Base-by-base conservation (phyloP, 2,888 invertebrate genomes). In the Girardia tigrina region DNA sequence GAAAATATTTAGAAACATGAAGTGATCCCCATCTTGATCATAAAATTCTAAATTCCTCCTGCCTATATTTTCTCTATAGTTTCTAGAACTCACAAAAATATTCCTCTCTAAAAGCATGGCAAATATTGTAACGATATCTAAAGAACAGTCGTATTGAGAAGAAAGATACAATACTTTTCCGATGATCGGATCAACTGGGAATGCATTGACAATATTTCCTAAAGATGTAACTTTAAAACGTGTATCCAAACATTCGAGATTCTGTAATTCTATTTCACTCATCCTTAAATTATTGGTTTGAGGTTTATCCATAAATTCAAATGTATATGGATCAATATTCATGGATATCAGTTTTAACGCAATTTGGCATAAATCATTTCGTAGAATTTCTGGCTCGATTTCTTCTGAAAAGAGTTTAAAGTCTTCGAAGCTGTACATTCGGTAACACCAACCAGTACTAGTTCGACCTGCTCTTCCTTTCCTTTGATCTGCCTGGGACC, bases 401-500 rank as follows among this genome's bases (percentile, higher is more conserved):
- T 72, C 78, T 29, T 77, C 76, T 1, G 78, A 78, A 82, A 84
- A 82, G 2, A 78, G 75, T 8, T 80, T 75, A 78, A 80, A 84
- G 20, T 80, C 79, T n/a, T 79, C 78, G 72, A 81, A 78, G 6
- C 80, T 80, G 77, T 82, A 85, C 14, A 85, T 79, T 29, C 84
- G 79, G 78, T 79, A 83, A 78, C 84, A 84, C 75, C 79, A 80
- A 0, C 85, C 85, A 6, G 80, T 77, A 20, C 80, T 79, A 4
- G 81, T 83, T 76, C 85, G 78, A 16, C 85, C 85, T 12, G 84
- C 84, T 76, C 85, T 78, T 2, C 84, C 84, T 78, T 82, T 83
- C 6, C 85, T 80, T 77, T 85, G 85, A 29, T 84, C 81, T 4
- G 84, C 83, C 2, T 83, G 83, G 72, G 83, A 83, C 77, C 81